Base-by-base conservation (phyloP, 2,113 vertebrate species). In the Trochalopteron elliotii region DNA sequence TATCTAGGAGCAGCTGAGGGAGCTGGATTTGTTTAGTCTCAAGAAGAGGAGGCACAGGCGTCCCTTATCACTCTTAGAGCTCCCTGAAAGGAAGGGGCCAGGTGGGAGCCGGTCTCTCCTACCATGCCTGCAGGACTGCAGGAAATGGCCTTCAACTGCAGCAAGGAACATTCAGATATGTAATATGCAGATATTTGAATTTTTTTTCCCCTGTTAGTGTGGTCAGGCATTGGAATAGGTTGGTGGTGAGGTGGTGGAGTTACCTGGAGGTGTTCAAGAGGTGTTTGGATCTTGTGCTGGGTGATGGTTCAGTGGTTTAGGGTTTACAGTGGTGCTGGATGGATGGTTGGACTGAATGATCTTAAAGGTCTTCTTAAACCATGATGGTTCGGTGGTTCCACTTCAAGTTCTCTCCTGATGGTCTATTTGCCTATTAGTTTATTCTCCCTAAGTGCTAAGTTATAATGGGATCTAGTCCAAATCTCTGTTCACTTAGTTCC, bases 51-150 rank as follows among this genome's bases (percentile, higher is more conserved):
- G 37, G 28, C 13, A 74, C 28, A 20, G 5, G 7, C 4, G 10
- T 4, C 14, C 12, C 12, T n/a, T 33, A 14, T 1, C 0, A 1
- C 11, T 30, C 44, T 52, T n/a, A 30, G 4, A 52, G 23, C 10
- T 65, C 16, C 15, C 23, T 59, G 15, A 52, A 50, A 45, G 23
- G 23, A 59, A 27, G 7, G 12, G 59, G 15, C 40, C 45, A 15
- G 19, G 17, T 45, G 47, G 10, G 12, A 27, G 23, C 18, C 4
- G 5, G 3, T 61, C 15, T n/a, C 28, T 35, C 24, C 8, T 35
- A 4, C 0, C 1, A 5, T 28, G 22, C 15, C 12, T 53, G 45
- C 28, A 61, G 28, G 13, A 28, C 45, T 69, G 12, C 23, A 24
- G 23, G 33, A 53, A 53, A 37, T 53, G 16, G 4, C 45, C 15